Evolutionary conservation across 2,113 vertebrate genomes (phyloP), one percentile per base, ranked within the genome.

Genomic region (Nothocercus nigrocapillus): DNA sequence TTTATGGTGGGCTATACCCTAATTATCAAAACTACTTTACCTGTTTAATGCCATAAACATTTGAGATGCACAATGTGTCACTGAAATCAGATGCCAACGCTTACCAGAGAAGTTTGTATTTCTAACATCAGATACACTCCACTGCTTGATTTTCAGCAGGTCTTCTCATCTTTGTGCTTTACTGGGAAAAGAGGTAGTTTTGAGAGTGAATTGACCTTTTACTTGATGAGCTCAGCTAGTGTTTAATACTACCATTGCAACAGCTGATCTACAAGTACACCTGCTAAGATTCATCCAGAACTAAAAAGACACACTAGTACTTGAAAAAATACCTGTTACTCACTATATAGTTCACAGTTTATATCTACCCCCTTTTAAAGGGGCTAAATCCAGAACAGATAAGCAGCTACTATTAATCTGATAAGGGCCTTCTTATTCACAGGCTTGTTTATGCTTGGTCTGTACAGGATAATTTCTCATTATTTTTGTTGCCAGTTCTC

Each of bases 101-200:
- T 96, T 89, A 96, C 77, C 76, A 58, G 74, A 93, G 82, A 2
- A 25, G 77, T 94, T 40, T 96, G 66, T 80, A 83, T 78, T 95
- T 95, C 87, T 93, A 92, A 85, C 77, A 94, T 63, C 84, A 94
- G 88, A 92, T 85, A 69, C 76, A 93, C 74, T 84, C 68, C 63
- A 92, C 85, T 87, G 83, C 70, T 89, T 69, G 47, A 76, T 58
- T 89, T 93, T 92, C 88, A 86, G 94, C 53, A 92, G 78, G 68
- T 96, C 83, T 96, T 72, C 62, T 92, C 78, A 89, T 88, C 91
- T 97, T 97, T 97, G 97, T 98, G 97, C 97, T 97, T 97, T 96
- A 94, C 67, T 95, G 95, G 91, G 94, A 94, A 97, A 97, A 97
- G 97, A 98, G 97, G 97, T 97, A 98, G 98, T 89, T 93, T 66